Evolutionary conservation across 2,888 invertebrate species (phyloP).

Genomic region (Cancer borealis): DNA sequence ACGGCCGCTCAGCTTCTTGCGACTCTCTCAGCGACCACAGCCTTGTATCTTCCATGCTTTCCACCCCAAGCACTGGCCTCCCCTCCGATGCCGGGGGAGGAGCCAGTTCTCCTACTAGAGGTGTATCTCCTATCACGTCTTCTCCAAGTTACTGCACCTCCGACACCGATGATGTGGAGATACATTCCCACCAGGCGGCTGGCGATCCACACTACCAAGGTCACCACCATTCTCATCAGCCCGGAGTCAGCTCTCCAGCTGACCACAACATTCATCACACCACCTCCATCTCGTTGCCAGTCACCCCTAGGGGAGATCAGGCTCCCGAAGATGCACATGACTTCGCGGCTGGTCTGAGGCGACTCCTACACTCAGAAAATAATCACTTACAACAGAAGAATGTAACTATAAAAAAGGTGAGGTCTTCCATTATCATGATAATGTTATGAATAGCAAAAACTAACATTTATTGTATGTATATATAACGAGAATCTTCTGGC

Average conservation of each 20-base stretch:
- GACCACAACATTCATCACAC: constrained; percentile 48
- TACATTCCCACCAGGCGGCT: constrained; percentile 44
- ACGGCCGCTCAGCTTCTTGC: constrained; percentile 66
- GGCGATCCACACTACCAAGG: constrained; percentile 38
- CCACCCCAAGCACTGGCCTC: constrained; percentile 60
- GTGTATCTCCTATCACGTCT: constrained; percentile 65
- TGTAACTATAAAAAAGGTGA: constrained; percentile 68
- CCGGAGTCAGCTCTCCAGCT: background rate
- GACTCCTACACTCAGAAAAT: constrained; percentile 54
- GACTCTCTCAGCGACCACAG: constrained; percentile 75
- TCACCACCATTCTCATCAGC: constrained; percentile 31
- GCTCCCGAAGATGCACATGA: constrained; percentile 57
- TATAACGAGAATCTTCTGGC: constrained; percentile 10
- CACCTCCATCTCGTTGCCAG: constrained; percentile 45
- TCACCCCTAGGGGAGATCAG: constrained; percentile 56
- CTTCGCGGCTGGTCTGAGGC: constrained; percentile 59
- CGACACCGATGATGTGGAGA: constrained; percentile 69
- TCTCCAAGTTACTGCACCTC: constrained; percentile 73
- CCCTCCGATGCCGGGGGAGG: constrained; percentile 63
- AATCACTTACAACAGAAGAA: constrained; percentile 69
- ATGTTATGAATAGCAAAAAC: background rate
- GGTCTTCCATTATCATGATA: background rate
- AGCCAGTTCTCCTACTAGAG: constrained; percentile 54
- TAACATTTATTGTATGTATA: constrained; percentile 20
- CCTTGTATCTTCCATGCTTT: constrained; percentile 67